Evolutionary conservation across 1,140 invertebrate genomes (phyloP), one percentile per base, ranked within the genome.

Genomic region (Ceratosolen fusciceps): DNA sequence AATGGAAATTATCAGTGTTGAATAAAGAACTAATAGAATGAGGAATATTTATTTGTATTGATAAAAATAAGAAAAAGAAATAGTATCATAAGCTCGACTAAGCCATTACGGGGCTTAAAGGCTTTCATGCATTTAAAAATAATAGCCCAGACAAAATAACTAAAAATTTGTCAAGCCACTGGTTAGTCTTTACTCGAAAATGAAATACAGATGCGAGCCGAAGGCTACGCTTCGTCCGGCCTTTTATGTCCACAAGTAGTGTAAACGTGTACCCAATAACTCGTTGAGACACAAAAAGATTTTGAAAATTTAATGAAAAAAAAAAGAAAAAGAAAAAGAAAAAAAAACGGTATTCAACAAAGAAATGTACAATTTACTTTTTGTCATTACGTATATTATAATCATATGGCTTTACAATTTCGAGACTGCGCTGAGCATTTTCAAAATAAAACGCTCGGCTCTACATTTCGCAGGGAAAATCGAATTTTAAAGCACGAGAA

Each of bases 331-430:
- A 29, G 49, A 39, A 73, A 56, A 71, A 52, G 14, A 49, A 71
- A 31, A 31, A 21, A 24, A 71, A 70, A n/a, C n/a, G n/a, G n/a
- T n/a, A n/a, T n/a, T n/a, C n/a, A n/a, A n/a, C n/a, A n/a, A n/a
- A n/a, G n/a, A n/a, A n/a, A n/a, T n/a, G n/a, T n/a, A n/a, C n/a
- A n/a, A n/a, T n/a, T 71, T 34, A 9, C 72, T 72, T 52, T 73
- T 80, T 75, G 26, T 54, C 54, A 77, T 60, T 71, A 76, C 60
- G 68, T 80, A 72, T 80, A 71, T 75, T 74, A 68, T 80, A 77
- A 76, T 80, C 68, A 76, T 80, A 76, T 80, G 79, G 74, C 74
- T 80, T 80, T 80, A 80, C 74, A 80, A 77, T 80, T 80, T 76
- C 0, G 54, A 73, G 54, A 72, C 67, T 76, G 65, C 49, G 7